Percentiles rank a stretch among this genome's conserved stretches.
Conservation (phyloP, 2,888 invertebrate species). For the Silvanus unidentatus region DNA sequence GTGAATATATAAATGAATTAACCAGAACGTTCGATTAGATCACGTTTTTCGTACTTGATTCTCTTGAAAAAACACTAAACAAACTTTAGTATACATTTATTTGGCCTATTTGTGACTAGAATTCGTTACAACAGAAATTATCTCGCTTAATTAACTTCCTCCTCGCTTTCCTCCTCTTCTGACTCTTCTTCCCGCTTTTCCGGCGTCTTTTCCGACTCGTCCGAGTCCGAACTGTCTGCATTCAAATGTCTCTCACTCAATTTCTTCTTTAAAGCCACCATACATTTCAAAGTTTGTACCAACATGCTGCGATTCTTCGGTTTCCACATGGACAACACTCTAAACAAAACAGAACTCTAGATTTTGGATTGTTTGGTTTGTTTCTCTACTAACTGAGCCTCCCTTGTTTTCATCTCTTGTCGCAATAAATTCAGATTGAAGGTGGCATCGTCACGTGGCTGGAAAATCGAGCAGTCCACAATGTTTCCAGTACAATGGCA, state of each 20-base stretch:
- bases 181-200: not conserved
- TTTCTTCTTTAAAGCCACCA: constrained; percentile 30
- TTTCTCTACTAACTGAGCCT: constrained; percentile 22
- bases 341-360: constrained; percentile 16
- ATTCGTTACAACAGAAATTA: too few relatives aligned
- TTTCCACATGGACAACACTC: constrained; percentile 25
- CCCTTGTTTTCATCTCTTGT: constrained; percentile 23
- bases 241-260: constrained; percentile 18
- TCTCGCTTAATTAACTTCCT: too few relatives aligned
- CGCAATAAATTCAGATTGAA: constrained; percentile 22
- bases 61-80: too few relatives aligned
- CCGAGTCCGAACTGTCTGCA: constrained; percentile 15
- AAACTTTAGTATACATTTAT: too few relatives aligned
- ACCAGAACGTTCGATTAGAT: too few relatives aligned
- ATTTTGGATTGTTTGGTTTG: not conserved
- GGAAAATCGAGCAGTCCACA: constrained; percentile 27
- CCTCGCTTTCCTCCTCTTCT: not conserved
- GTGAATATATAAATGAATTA: too few relatives aligned
- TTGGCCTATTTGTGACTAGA: too few relatives aligned
- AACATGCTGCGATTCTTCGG: constrained; percentile 27
- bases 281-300: constrained; percentile 32
- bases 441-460: constrained; percentile 23
- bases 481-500: constrained; percentile 17
- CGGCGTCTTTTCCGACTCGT: constrained; percentile 8
- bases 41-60: too few relatives aligned